Percentiles rank a stretch among this genome's conserved stretches.
Conservation (phyloP, 2,888 invertebrate genomes). For the Baronia brevicornis region DNA sequence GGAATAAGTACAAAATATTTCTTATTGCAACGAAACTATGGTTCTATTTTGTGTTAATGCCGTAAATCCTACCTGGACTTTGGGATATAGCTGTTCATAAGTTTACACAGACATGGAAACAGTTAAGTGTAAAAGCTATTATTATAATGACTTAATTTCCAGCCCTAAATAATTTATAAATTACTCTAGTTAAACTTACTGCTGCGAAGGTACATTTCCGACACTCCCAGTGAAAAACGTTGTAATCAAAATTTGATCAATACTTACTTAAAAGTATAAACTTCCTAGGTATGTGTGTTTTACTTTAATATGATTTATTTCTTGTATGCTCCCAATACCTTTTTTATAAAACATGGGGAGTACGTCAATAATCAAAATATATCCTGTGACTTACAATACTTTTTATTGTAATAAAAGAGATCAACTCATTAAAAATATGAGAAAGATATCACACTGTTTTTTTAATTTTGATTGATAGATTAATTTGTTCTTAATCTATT, state of each 20-base stretch:
- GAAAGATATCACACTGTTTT: too few relatives aligned
- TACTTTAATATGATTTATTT: too few relatives aligned
- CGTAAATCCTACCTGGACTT: constrained; percentile 11
- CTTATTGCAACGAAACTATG: neutral
- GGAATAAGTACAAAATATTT: constrained; percentile 7
- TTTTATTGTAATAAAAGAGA: too few relatives aligned
- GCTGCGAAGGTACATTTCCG: constrained; percentile 6
- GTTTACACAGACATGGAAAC: constrained; percentile 7
- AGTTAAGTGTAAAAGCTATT: neutral
- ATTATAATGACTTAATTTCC: constrained; percentile 4
- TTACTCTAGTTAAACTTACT: constrained; percentile 3
- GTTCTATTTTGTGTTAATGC: neutral
- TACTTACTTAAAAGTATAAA: constrained; percentile 10
- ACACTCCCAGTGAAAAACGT: too few relatives aligned
- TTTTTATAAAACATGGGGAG: too few relatives aligned
- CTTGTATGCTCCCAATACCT: too few relatives aligned
- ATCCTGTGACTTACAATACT: too few relatives aligned
- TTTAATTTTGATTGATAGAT: too few relatives aligned
- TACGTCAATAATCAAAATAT: too few relatives aligned
- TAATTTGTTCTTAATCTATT: too few relatives aligned
- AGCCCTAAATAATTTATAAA: constrained; percentile 2
- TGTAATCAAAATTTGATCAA: neutral
- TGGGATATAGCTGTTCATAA: constrained; percentile 14
- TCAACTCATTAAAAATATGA: too few relatives aligned
- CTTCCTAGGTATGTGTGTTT: neutral